Evolutionary conservation across 1,140 invertebrate genomes (phyloP), one percentile per base, ranked within the genome.

Genomic region (Drosophila sproati): DNA sequence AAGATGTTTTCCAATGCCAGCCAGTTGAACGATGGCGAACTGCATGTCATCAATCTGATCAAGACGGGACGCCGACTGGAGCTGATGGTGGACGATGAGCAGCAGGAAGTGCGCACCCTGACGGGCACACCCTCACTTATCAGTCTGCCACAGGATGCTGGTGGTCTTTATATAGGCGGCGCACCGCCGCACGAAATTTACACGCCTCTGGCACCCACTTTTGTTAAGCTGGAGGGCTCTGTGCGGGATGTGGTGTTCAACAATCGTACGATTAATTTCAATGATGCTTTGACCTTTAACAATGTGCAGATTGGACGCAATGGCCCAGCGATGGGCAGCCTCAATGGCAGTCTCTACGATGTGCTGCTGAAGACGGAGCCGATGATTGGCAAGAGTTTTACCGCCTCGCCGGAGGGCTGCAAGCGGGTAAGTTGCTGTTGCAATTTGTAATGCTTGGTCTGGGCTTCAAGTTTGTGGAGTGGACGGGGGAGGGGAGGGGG

Each of bases 171-270:
- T 59, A 92, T 94, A 7, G 93, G 93, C 3, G 93, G 93, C 5
- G 86, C 86, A 20, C 92, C 92, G 2, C 56, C 81, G 0, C 76
- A 88, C 48, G 80, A 87, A 2, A 91, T 79, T 45, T 93, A 80
- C 66, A 79, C 79, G 0, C 78, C 70, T 4, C 62, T 93, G 48
- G 85, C 90, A 6, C 91, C 92, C 2, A 91, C 88, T 2, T 92
- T 92, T 45, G 78, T 96, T 10, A 93, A 94, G 69, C 94, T 97
- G 20, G 95, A 97, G 78, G 97, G 97, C 34, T 95, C 96, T 4
- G 96, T 98, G 28, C 95, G 95, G 77, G 96, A 98, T 93, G 94
- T 96, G 12, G 95, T 97, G 62, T 95, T 97, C 70, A 96, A 97
- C 88, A 95, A 97, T 74, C 94, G 95, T 5, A 92, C 96, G 7